These are phyloP conservation scores for Schizothorax lantsangensis DNA, from an alignment of 2,797 vertebrate genomes.

Conservation along the genomic window DNA sequence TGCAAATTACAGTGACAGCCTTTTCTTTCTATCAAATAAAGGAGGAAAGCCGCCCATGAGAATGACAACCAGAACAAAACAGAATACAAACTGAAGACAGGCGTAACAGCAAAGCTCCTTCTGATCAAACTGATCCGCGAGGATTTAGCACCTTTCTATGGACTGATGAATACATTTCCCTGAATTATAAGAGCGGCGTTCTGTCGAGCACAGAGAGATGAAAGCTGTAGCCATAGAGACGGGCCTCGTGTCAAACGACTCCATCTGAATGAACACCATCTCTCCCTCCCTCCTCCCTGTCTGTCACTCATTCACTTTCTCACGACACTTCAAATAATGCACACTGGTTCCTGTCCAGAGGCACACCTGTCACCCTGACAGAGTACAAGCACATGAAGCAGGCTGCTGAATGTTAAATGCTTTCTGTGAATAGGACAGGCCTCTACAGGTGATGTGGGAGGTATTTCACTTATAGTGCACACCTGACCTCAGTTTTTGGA, in stretches of 20 bases:
- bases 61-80: not conserved
- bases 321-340: not conserved
- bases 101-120: not conserved
- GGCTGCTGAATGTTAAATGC: not conserved
- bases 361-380: not conserved
- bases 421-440: not conserved
- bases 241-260: constrained; percentile 33
- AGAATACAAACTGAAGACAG: constrained; percentile 14
- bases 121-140: not conserved
- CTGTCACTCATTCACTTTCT: not conserved
- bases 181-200: constrained; percentile 40
- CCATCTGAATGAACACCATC: constrained; percentile 22
- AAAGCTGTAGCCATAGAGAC: constrained; percentile 58
- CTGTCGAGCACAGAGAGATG: constrained; percentile 37
- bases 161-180: constrained; percentile 16
- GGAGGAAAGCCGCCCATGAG: not conserved
- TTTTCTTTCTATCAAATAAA: not conserved
- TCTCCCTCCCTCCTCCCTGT: not conserved
- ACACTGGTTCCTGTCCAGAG: not conserved
- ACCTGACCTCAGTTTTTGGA: not conserved
- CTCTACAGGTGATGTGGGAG: not conserved
- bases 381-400: not conserved
- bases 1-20: not conserved
- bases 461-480: not conserved
- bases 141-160: constrained; percentile 11